These are phyloP conservation scores for Austrolebias charrua DNA, from an alignment of 2,797 vertebrate genomes.

Conservation along the genomic window DNA sequence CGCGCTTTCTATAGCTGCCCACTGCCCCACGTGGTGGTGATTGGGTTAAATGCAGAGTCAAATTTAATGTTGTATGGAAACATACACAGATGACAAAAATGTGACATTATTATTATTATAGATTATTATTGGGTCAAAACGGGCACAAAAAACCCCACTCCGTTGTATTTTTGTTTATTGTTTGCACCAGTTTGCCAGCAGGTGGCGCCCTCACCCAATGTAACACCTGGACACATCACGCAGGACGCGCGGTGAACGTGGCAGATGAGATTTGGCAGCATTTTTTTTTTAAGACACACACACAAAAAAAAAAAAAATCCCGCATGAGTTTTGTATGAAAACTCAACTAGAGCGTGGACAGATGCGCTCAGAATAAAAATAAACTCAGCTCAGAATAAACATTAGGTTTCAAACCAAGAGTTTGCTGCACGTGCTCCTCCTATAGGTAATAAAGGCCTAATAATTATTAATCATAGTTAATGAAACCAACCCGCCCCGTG, in stretches of 20 bases:
- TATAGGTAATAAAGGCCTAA: neutral
- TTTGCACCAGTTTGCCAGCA: slow-evolving; percentile 41
- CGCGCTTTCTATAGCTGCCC: too few species aligned
- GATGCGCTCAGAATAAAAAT: neutral
- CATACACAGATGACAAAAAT: too few species aligned
- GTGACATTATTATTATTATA: too few species aligned
- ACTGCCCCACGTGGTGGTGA: too few species aligned
- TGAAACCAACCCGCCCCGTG: slow-evolving; percentile 42
- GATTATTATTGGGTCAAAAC: too few species aligned
- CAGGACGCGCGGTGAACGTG: slow-evolving; percentile 65
- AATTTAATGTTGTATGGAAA: too few species aligned
- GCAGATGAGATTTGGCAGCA: slow-evolving; percentile 65
- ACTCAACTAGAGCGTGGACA: slow-evolving; percentile 29
- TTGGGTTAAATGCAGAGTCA: too few species aligned
- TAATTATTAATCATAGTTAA: slow-evolving; percentile 7
- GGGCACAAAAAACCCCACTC: too few species aligned
- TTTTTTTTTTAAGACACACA: slow-evolving; percentile 24
- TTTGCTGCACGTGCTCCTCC: neutral
- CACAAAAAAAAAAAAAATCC: slow-evolving; percentile 24
- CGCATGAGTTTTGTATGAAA: slow-evolving; percentile 39
- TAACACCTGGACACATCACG: slow-evolving; percentile 6
- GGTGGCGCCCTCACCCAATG: slow-evolving; percentile 55
- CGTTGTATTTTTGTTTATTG: too few species aligned
- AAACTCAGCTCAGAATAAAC: too few species aligned
- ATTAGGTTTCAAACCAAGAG: neutral